These are phyloP conservation scores for Dryococelus australis DNA, from an alignment of 2,888 invertebrate species.

Conservation along the genomic window DNA sequence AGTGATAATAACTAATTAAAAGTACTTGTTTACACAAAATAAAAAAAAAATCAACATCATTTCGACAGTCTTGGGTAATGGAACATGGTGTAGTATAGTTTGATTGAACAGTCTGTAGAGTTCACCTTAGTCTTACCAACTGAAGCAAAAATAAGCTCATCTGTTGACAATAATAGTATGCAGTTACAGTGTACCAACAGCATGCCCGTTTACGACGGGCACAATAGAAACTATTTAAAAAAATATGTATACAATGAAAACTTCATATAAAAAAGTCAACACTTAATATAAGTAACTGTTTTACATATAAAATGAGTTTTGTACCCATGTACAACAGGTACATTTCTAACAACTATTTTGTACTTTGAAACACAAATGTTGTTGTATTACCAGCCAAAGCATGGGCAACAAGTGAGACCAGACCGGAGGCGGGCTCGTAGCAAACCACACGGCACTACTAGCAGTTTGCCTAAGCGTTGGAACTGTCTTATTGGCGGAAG, in stretches of 20 bases:
- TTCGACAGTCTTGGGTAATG: slow-evolving; percentile 24
- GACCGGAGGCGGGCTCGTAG: not conserved
- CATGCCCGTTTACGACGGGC: not conserved
- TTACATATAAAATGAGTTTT: slow-evolving; percentile 27
- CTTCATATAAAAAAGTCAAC: slow-evolving; percentile 24
- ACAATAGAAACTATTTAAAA: slow-evolving; percentile 27
- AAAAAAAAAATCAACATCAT: not conserved
- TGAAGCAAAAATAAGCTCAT: not conserved
- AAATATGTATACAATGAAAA: slow-evolving; percentile 11
- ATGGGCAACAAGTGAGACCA: not conserved
- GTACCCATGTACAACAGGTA: slow-evolving; percentile 25
- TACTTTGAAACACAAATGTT: slow-evolving; percentile 27
- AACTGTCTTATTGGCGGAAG: slow-evolving; percentile 19
- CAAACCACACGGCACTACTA: no score
- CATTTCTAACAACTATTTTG: slow-evolving; percentile 24
- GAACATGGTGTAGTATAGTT: slow-evolving; percentile 18
- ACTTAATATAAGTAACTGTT: slow-evolving; percentile 30
- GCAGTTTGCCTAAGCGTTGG: not conserved
- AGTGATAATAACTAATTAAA: slow-evolving; percentile 5
- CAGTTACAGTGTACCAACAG: slow-evolving; percentile 12
- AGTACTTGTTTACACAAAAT: slow-evolving; percentile 18
- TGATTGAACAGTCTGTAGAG: not conserved
- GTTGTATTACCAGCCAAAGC: slow-evolving; percentile 27
- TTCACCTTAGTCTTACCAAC: slow-evolving; percentile 28
- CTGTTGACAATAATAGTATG: slow-evolving; percentile 19